Base-by-base conservation (phyloP, 2,113 vertebrate genomes). In the Brachyistius frenatus region DNA sequence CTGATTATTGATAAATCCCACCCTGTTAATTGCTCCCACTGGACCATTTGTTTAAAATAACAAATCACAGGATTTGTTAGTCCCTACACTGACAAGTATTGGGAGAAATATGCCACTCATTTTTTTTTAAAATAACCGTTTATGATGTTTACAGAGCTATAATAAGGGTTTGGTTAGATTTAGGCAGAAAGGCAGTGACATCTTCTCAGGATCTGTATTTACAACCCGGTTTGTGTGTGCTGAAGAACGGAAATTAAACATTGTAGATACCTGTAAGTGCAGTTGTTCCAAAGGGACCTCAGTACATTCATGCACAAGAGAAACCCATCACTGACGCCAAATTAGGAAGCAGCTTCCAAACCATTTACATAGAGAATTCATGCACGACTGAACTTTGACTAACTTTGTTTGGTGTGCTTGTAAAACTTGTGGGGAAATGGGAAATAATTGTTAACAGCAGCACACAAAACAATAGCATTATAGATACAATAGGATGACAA, bases 291-390 rank as follows among this genome's bases (percentile, higher is more conserved):
- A 13, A 30, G 73, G 68, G 73, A 73, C 64, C 76, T 15, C 69
- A 36, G 44, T 10, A 57, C 50, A 47, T 68, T 72, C 66, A 73
- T 33, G 63, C 76, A 63, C 60, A 80, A 73, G 70, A 73, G 52
- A 60, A 80, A 73, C 32, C 60, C 65, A 66, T 85, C 10, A 49
- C 36, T 50, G 60, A 63, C 30, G 58, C 72, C 63, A 69, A 85
- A 76, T 69, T 46, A 62, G 58, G 36, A 73, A 50, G 63, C 46
- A 56, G 53, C 39, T 50, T 76, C 37, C 33, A 41, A 61, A 68
- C 35, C 6, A n/a, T 58, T 44, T 49, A 47, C 37, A 60, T 32
- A 44, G 52, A 55, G 3, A 46, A 64, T 37, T 50, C 58, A 60
- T 50, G 64, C 83, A 54, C 2, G 7, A 37, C 47, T 31, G 46